Base-by-base conservation (phyloP, 1,140 invertebrate genomes). In the Sitobion miscanthi region DNA sequence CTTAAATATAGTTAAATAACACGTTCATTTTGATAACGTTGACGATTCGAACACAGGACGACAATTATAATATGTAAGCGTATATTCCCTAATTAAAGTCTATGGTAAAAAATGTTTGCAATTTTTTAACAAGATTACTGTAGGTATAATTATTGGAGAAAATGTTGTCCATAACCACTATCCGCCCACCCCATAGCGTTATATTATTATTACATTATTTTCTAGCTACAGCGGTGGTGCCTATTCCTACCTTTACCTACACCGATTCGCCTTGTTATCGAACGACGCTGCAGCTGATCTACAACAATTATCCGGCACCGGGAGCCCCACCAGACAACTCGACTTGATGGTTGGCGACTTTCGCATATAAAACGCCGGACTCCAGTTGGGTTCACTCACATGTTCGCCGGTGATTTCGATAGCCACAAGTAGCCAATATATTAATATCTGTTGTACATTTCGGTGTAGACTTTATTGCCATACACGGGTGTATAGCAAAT, bases 301-400 rank as follows among this genome's bases (percentile, higher is more conserved):
- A n/a, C 62, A 2, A 90, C 54, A 57, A 57, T 57, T 57, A 57
- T 35, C 14, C 7, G 35, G 6, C 30, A 49, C 54, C 23, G 21
- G 35, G 52, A 57, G 54, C 88, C 88, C 88, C 88, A 62, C 88
- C 88, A 90, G 54, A 62, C 21, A 25, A 25, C 5, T 17, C 52
- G 88, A 62, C 88, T 90, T 90, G 20, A 25, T 20, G 20, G 86
- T 57, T 23, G n/a, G 21, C 35, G 88, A 90, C 88, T 90, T 90
- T 90, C 88, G 38, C 54, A 42, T 90, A 62, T 90, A 90, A 90
- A 90, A 42, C 88, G 54, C 14, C 5, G 23, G 54, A 42, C 54
- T 25, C 52, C 52, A n/a, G 54, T 25, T 25, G 54, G 88, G 54
- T 62, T 54, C 30, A 90, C 35, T 90, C 88, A 52, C 47, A 62